Conservation (phyloP, 2,888 invertebrate genomes). For the Hymenopus coronatus region DNA sequence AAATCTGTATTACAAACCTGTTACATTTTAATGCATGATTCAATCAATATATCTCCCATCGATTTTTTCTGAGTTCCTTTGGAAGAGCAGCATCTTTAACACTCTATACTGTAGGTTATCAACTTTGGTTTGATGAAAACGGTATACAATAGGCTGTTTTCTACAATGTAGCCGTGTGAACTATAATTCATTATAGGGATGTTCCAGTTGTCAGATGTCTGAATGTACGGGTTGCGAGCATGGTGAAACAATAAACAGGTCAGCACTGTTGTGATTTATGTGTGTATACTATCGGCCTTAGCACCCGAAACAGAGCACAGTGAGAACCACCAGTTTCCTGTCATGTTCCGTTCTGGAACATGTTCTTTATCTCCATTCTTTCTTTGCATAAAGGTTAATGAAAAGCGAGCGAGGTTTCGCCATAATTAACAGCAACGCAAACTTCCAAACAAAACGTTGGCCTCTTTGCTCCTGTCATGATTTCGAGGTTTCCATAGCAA, state of each 20-base stretch:
- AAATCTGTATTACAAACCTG: no score
- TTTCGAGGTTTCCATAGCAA: background rate
- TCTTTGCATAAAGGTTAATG: background rate
- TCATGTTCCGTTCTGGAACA: background rate
- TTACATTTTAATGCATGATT: no score
- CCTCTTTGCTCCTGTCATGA: background rate
- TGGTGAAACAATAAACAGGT: background rate
- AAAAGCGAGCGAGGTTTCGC: background rate
- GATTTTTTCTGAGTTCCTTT: no score
- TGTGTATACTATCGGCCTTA: background rate
- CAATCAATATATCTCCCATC: no score
- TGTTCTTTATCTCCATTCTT: background rate
- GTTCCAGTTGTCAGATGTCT: background rate
- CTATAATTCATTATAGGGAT: background rate
- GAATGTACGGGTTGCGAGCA: background rate
- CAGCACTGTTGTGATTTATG: background rate
- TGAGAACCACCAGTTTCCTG: background rate
- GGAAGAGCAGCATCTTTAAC: no score
- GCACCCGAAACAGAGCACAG: background rate
- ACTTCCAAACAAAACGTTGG: background rate
- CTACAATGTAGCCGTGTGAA: background rate
- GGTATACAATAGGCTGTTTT: no score
- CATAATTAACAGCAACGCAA: background rate
- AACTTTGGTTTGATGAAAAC: no score
- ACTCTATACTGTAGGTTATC: no score